Conservation (phyloP, 2,797 vertebrate genomes). For the Linurgus olivaceus region DNA sequence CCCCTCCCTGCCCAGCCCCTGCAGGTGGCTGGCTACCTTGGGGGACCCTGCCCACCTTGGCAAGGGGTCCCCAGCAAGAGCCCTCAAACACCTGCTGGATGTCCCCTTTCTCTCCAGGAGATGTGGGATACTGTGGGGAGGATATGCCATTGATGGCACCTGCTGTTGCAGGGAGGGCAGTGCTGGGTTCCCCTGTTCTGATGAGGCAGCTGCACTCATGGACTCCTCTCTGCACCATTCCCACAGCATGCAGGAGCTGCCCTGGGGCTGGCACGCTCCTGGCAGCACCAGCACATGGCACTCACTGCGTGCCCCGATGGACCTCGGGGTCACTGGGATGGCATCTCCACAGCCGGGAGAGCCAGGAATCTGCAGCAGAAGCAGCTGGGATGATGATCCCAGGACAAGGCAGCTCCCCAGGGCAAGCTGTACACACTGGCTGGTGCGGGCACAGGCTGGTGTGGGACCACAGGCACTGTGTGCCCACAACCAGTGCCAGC, state of each 20-base stretch:
- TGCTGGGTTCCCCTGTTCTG: accelerated
- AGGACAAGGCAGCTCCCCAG: accelerated
- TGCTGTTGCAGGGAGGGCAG: accelerated
- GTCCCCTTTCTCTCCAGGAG: accelerated
- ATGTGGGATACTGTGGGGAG: accelerated
- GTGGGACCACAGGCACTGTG: background rate
- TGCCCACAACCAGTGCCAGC: background rate
- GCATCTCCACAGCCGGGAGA: background rate
- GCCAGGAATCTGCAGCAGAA: background rate
- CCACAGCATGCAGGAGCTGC: background rate
- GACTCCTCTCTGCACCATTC: background rate
- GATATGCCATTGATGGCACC: background rate
- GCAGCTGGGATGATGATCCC: background rate
- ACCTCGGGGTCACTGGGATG: accelerated
- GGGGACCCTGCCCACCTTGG: background rate
- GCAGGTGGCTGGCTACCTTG: accelerated
- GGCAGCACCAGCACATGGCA: accelerated
- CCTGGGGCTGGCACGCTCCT: background rate
- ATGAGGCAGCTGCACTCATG: background rate
- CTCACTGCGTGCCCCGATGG: accelerated
- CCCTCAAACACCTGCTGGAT: accelerated
- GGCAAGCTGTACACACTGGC: background rate
- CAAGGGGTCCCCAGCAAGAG: background rate
- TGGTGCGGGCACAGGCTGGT: background rate
- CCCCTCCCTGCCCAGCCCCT: background rate